Conservation (phyloP, 2,888 invertebrate genomes). For the Eupithecia vulgata region DNA sequence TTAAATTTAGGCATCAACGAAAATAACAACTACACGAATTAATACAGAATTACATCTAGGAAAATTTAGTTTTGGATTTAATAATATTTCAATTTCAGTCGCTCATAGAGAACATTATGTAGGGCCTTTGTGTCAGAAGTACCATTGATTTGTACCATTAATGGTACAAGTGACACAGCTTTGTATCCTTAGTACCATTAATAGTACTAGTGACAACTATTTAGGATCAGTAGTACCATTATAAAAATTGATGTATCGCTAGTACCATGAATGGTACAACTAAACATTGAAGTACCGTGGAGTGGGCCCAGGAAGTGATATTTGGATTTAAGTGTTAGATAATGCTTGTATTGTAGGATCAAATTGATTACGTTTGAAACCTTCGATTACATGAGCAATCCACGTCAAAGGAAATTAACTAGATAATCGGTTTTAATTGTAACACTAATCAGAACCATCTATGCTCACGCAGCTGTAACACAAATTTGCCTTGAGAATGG, state of each 20-base stretch:
- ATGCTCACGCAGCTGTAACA: conserved; percentile 65
- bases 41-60: background rate
- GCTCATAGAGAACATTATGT: background rate
- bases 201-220: no score
- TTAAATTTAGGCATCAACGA: background rate
- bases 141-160: no score
- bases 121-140: no score
- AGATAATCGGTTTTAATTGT: conserved; percentile 68
- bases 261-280: no score
- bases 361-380: background rate
- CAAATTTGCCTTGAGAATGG: conserved; percentile 72
- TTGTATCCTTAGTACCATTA: no score
- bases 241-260: no score
- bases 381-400: background rate
- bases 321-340: background rate
- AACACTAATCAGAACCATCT: conserved; percentile 64
- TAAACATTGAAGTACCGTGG: no score
- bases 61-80: background rate
- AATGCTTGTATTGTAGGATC: background rate
- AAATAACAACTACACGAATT: background rate
- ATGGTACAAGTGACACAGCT: no score
- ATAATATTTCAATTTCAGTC: background rate
- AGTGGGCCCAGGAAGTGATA: no score
- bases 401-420: conserved; percentile 63
- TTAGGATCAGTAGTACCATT: no score